A percentile compares a stretch with the other conserved stretches of the same genome.
Conservation (phyloP, 2,113 vertebrate genomes). For the Sitta europaea region DNA sequence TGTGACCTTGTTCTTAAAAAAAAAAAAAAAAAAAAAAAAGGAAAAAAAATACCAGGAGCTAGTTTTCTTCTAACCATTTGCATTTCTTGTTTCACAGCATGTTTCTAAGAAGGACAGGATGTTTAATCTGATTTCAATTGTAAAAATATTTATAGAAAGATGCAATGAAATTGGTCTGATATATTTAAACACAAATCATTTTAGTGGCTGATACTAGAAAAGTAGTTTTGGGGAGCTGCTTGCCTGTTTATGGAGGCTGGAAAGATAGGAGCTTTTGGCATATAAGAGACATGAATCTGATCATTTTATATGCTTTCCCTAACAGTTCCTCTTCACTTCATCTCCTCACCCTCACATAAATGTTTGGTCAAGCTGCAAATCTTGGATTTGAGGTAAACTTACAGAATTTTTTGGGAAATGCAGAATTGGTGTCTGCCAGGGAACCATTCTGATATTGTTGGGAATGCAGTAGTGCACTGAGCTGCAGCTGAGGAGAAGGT, state of each 20-base stretch:
- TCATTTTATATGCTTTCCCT: neutral
- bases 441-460: neutral
- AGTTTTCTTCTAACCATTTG: neutral
- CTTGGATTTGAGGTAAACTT: neutral
- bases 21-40: neutral
- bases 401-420: neutral
- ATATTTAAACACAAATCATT: neutral
- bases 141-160: neutral
- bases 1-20: conserved; percentile 88
- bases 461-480: neutral
- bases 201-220: neutral
- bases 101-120: neutral
- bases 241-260: neutral
- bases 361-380: neutral
- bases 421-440: neutral
- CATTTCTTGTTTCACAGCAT: neutral
- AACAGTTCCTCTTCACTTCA: neutral
- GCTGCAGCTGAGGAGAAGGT: neutral
- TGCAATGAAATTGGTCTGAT: neutral
- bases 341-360: neutral
- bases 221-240: neutral
- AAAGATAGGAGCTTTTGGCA: neutral
- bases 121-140: neutral
- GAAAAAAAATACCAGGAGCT: conserved; percentile 15
- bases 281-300: neutral